Evolutionary conservation across 2,888 invertebrate species (phyloP).

Genomic region (Pherbina coryleti): DNA sequence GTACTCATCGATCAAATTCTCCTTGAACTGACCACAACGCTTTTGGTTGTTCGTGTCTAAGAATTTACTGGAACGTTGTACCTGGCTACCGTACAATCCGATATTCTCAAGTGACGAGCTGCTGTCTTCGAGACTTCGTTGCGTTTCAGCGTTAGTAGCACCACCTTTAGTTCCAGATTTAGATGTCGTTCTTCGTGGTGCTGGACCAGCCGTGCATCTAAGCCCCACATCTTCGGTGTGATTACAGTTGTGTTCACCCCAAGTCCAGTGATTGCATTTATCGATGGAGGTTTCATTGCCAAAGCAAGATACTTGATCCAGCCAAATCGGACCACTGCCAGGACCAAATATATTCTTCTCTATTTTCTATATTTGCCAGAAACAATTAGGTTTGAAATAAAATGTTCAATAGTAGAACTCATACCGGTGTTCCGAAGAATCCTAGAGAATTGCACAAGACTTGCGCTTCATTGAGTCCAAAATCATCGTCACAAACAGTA

Average conservation of each 20-base stretch:
- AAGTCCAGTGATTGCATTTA: constrained; percentile 76
- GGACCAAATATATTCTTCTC: constrained; percentile 65
- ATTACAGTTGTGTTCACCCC: constrained; percentile 80
- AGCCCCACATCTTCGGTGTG: constrained; percentile 81
- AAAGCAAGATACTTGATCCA: constrained; percentile 77
- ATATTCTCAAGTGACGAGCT: constrained; percentile 58
- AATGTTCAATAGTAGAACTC: constrained; percentile 23
- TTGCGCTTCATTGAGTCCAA: constrained; percentile 76
- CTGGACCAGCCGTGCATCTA: constrained; percentile 59
- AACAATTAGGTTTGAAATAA: neutral
- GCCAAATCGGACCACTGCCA: constrained; percentile 77
- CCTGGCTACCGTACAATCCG: constrained; percentile 55
- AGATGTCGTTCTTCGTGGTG: constrained; percentile 45
- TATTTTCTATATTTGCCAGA: constrained; percentile 53
- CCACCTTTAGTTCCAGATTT: constrained; percentile 12
- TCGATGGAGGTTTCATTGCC: constrained; percentile 78
- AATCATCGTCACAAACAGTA: constrained; percentile 84
- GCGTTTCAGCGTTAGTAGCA: neutral
- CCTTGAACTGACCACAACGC: constrained; percentile 72
- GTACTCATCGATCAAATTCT: constrained; percentile 64
- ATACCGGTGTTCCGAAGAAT: constrained; percentile 71
- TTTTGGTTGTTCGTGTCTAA: constrained; percentile 55
- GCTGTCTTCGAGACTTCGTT: constrained; percentile 43
- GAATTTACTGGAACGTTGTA: constrained; percentile 65
- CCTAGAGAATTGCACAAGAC: constrained; percentile 75